These are phyloP conservation scores for Drosophila pachea DNA, from an alignment of 1,140 invertebrate species.

Conservation along the genomic window DNA sequence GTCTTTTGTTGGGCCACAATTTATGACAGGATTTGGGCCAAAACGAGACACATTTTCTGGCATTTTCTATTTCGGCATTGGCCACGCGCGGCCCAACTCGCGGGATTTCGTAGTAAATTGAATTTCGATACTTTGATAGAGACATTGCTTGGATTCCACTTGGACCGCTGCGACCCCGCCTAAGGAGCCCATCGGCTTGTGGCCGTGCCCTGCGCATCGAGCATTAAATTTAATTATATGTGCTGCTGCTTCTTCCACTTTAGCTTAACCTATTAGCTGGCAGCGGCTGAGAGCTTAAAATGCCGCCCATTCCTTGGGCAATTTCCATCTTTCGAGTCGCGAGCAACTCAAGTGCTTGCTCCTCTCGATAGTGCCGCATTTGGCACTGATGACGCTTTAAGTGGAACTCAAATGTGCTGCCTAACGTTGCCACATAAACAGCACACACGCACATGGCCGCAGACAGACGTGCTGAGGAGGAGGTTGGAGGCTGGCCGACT, in stretches of 20 bases:
- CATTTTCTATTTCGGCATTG: constrained; percentile 63
- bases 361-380: constrained; percentile 13
- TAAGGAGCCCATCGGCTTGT: too few species aligned
- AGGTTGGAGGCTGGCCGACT: background rate
- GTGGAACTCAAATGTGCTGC: constrained; percentile 68
- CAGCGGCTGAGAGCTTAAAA: constrained; percentile 23
- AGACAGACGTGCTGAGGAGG: background rate
- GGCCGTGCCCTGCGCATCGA: constrained; percentile 19
- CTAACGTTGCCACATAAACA: constrained; percentile 72
- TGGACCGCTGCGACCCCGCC: background rate
- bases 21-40: constrained; percentile 70
- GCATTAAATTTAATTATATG: constrained; percentile 73
- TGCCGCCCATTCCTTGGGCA: constrained; percentile 8
- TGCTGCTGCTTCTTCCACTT: constrained; percentile 32
- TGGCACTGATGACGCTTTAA: constrained; percentile 58
- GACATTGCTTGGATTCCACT: constrained; percentile 24
- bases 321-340: constrained; percentile 30
- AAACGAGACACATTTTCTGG: constrained; percentile 68
- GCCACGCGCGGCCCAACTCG: constrained; percentile 44
- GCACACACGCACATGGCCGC: constrained; percentile 21
- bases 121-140: constrained; percentile 72
- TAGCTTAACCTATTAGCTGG: constrained; percentile 49
- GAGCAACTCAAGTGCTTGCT: constrained; percentile 29
- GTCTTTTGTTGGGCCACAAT: constrained; percentile 51
- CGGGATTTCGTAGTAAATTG: constrained; percentile 75